phyloP scores from a whole-genome alignment of 2,113 vertebrate genomes.

The Neomonachus schauinslandi region DNA sequence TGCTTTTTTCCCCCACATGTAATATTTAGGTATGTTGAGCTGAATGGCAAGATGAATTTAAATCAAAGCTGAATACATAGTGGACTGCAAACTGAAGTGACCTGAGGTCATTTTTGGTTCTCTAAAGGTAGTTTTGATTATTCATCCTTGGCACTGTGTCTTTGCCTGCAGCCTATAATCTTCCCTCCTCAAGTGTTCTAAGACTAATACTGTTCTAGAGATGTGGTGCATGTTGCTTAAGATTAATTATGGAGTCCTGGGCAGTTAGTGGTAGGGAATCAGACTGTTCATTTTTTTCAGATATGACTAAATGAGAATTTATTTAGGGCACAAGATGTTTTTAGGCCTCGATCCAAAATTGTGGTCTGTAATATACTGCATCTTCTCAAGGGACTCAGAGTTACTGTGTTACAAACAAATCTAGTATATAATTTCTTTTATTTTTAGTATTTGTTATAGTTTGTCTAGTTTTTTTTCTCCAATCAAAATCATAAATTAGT shows the following conservation, averaged over 20 bases:
- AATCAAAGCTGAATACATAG: conserved; percentile 18
- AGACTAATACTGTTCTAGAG: background rate
- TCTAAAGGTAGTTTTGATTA: conserved; percentile 28
- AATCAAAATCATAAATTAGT: background rate
- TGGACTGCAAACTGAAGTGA: background rate
- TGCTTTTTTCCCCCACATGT: background rate
- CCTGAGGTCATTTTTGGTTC: conserved; percentile 18
- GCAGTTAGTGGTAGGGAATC: background rate
- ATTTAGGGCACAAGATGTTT: conserved; percentile 1
- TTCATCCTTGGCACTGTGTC: background rate
- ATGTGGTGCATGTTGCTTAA: background rate
- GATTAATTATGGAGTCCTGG: background rate
- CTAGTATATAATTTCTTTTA: background rate
- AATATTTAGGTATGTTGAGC: conserved; percentile 1
- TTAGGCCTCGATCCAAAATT: background rate
- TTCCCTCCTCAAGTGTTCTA: background rate
- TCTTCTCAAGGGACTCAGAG: background rate
- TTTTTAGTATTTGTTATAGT: background rate
- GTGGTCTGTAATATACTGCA: background rate
- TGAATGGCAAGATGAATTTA: conserved; percentile 25
- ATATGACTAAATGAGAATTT: conserved; percentile 27
- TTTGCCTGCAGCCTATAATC: conserved; percentile 24
- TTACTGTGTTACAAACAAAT: background rate
- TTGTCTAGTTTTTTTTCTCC: background rate
- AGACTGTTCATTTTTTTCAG: background rate